Evolutionary conservation across 2,113 vertebrate genomes (phyloP), one percentile per base, ranked within the genome.

Genomic region (Phyllostomus discolor): DNA sequence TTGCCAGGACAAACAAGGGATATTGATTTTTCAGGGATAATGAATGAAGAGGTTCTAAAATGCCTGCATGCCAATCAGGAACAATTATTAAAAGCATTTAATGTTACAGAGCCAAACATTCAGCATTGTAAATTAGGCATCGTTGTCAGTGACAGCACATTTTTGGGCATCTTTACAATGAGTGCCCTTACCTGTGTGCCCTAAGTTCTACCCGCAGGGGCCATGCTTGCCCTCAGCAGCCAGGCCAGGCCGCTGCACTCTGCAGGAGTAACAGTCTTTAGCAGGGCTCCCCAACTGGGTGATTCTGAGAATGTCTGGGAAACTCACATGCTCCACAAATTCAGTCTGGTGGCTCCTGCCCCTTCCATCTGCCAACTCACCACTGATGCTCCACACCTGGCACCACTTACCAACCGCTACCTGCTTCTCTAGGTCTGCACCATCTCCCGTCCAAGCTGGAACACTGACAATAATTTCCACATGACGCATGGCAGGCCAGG

Each of bases 31-130:
- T 67, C 12, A 92, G 0, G 98, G 10, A 76, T 92, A 93, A 99
- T 99, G 98, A 99, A 99, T 97, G 98, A 99, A 96, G 99, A 99
- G 98, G 99, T 70, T 33, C 57, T 62, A 67, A 96, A 69, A 96
- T 95, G 50, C 33, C 2, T 17, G 0, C 69, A 22, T 87, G 41
- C 24, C 66, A 73, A 57, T 73, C 7, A 41, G 54, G 76, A 50
- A 31, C 86, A 82, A 3, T 20, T 17, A 64, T 7, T 75, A 22
- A 95, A 84, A 54, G 26, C 54, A 54, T 9, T 7, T 89, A 22
- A 31, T 70, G 28, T 62, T 84, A 67, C 57, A 87, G 75, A 57
- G 73, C 31, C 9, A 90, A 66, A 67, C 54, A 28, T 79, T 76
- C n/a, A 46, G 41, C 54, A 92, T 64, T 50, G 41, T 38, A 64